phyloP scores from a whole-genome alignment of 2,113 vertebrate species.

The Corapipo altera region DNA sequence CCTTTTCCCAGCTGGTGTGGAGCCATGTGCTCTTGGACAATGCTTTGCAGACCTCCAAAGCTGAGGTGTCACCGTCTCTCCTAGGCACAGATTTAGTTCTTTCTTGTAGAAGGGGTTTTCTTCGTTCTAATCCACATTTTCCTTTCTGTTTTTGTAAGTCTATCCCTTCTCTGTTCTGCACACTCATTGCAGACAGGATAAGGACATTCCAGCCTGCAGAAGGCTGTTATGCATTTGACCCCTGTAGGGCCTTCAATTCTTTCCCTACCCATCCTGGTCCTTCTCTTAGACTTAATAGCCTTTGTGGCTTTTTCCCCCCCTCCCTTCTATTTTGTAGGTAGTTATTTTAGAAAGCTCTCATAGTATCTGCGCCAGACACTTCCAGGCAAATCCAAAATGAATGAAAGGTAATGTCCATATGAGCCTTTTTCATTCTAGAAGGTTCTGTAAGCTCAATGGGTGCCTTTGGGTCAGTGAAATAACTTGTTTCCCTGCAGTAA shows the following conservation, averaged over 20 bases:
- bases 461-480: not conserved
- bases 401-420: not conserved
- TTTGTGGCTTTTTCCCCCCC: fast-evolving
- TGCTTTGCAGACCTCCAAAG: not conserved
- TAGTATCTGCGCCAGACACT: not conserved
- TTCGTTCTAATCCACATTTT: not conserved
- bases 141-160: not conserved
- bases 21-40: not conserved
- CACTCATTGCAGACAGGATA: not conserved
- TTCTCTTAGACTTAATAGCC: not conserved
- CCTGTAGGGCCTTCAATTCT: not conserved
- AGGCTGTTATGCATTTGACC: not conserved
- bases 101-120: not conserved
- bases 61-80: not conserved
- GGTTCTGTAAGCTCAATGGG: not conserved
- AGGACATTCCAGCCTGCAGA: not conserved
- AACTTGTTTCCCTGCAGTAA: not conserved
- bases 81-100: not conserved
- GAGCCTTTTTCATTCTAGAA: not conserved
- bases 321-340: not conserved
- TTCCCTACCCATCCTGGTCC: not conserved
- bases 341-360: not conserved
- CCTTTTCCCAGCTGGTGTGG: not conserved
- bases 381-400: not conserved
- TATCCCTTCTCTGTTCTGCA: not conserved